phyloP scores from a whole-genome alignment of 2,113 vertebrate species.

The Cyprinodon variegatus region DNA sequence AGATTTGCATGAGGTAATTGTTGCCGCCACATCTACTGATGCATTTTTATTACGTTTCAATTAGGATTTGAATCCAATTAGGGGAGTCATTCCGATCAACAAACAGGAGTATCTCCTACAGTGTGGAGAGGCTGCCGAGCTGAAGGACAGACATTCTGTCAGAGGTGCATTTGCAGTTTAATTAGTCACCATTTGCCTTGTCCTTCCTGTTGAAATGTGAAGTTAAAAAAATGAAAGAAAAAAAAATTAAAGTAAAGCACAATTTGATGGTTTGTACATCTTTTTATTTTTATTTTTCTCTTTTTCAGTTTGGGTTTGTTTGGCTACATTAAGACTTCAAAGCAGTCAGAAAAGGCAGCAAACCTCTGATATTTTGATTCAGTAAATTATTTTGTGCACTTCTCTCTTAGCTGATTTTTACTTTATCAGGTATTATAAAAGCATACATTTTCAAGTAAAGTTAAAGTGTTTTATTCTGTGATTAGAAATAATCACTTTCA shows the following conservation, averaged over 20 bases:
- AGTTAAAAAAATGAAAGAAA: background rate
- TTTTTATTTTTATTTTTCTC: constrained; percentile 29
- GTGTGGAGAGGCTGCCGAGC: constrained; percentile 41
- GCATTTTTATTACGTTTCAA: constrained; percentile 83
- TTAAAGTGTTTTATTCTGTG: constrained; percentile 1
- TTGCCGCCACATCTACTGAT: constrained; percentile 76
- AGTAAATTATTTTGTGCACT: constrained; percentile 6
- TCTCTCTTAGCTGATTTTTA: constrained; percentile 6
- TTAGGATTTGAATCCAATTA: constrained; percentile 82
- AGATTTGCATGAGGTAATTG: constrained; percentile 83
- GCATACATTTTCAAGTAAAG: background rate
- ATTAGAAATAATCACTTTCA: constrained; percentile 25
- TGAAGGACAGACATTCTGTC: constrained; percentile 51
- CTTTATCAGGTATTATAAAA: background rate
- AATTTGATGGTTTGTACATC: constrained; percentile 21
- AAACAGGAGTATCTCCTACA: constrained; percentile 62
- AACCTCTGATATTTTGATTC: background rate
- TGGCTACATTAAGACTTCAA: constrained; percentile 48
- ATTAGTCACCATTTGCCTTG: constrained; percentile 7
- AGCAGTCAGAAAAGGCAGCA: constrained; percentile 33
- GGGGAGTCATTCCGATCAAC: constrained; percentile 74
- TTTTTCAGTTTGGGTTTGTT: constrained; percentile 26
- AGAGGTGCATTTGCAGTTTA: constrained; percentile 34
- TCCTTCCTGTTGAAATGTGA: constrained; percentile 4
- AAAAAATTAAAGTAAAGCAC: constrained; percentile 4